Conservation (phyloP, 1,140 invertebrate genomes). For the Temnothorax longispinosus region DNA sequence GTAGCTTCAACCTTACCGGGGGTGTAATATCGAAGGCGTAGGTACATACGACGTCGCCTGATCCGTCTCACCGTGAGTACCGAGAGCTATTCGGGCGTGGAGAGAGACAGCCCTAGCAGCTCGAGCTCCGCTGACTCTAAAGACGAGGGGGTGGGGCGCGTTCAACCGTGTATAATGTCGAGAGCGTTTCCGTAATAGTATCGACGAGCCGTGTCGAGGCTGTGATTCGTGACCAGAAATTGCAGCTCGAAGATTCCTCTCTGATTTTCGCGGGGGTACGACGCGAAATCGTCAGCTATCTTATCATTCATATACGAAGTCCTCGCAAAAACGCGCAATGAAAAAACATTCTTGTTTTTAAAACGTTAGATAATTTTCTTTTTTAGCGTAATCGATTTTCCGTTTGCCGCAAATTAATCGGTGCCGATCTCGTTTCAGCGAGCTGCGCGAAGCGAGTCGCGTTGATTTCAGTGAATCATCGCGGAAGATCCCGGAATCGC, state of each 20-base stretch:
- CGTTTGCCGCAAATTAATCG: background rate
- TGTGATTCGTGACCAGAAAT: conserved; percentile 46
- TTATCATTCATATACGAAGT: background rate
- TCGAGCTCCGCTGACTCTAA: conserved; percentile 50
- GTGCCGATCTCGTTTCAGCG: background rate
- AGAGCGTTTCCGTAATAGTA: conserved; percentile 66
- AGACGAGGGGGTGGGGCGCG: conserved; percentile 56
- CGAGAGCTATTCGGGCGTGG: conserved; percentile 67
- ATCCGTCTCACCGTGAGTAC: conserved; percentile 63
- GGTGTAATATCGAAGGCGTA: conserved; percentile 69
- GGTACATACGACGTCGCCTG: conserved; percentile 70
- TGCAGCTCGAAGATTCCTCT: conserved; percentile 38
- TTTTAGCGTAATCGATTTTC: background rate
- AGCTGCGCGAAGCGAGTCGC: background rate
- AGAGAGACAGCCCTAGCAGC: conserved; percentile 50
- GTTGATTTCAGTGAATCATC: conserved; percentile 9
- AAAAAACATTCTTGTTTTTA: background rate
- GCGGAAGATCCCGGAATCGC: background rate
- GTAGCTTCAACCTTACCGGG: conserved; percentile 40
- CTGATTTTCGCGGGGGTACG: background rate
- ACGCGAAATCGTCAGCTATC: background rate
- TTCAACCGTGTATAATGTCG: conserved; percentile 61
- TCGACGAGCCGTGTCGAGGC: conserved; percentile 64
- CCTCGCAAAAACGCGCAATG: background rate
- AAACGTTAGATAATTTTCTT: background rate